Evolutionary conservation across 2,113 vertebrate species (phyloP).

Genomic region (Lutjanus erythropterus): DNA sequence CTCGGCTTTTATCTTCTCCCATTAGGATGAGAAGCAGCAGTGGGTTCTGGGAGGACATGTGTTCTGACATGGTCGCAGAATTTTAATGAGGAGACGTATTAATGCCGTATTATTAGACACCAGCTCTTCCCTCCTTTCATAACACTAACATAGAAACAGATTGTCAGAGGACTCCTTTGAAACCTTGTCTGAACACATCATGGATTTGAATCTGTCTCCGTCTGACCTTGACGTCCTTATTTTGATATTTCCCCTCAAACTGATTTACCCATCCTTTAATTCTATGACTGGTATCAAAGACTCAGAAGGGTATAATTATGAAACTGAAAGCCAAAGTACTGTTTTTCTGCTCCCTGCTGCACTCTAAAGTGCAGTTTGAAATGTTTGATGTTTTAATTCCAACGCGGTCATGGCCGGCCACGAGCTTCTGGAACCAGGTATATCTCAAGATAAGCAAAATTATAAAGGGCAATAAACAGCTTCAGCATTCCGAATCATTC

Average conservation of each 20-base stretch:
- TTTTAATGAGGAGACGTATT: slow-evolving; percentile 63
- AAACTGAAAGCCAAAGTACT: background rate
- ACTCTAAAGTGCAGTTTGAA: slow-evolving; percentile 21
- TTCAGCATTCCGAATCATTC: background rate
- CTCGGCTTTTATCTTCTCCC: slow-evolving; percentile 57
- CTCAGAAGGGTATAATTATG: slow-evolving; percentile 6
- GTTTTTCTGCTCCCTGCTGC: background rate
- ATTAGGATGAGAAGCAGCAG: slow-evolving; percentile 49
- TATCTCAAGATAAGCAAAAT: background rate
- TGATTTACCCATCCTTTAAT: background rate
- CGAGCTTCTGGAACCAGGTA: background rate
- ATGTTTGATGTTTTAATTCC: slow-evolving; percentile 31
- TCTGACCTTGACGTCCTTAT: slow-evolving; percentile 10
- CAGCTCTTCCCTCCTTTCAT: slow-evolving; percentile 17
- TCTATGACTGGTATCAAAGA: slow-evolving; percentile 10
- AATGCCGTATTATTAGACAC: slow-evolving; percentile 40
- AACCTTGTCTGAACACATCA: slow-evolving; percentile 21
- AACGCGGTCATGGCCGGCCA: background rate
- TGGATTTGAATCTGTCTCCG: slow-evolving; percentile 2
- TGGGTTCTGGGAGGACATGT: slow-evolving; percentile 49
- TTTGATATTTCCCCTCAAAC: slow-evolving; percentile 9
- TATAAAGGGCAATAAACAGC: background rate
- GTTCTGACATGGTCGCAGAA: slow-evolving; percentile 52
- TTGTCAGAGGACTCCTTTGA: slow-evolving; percentile 9
- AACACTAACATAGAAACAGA: background rate